phyloP scores from a whole-genome alignment of 1,140 invertebrate species.

The Heliconius nattereri region DNA sequence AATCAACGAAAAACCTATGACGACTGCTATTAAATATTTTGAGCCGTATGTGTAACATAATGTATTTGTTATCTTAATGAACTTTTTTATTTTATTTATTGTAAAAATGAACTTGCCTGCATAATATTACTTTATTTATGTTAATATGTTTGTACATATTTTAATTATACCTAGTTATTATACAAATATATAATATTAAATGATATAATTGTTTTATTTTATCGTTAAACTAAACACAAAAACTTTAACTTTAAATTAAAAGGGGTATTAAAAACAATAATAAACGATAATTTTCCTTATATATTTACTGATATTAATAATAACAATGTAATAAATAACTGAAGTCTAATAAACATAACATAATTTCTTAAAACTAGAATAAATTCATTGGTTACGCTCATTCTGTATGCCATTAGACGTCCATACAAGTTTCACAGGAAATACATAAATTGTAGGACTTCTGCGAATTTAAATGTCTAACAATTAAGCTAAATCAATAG shows the following conservation, averaged over 20 bases:
- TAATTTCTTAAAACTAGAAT: neutral
- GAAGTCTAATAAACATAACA: neutral
- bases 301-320: neutral
- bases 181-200: slow-evolving; percentile 39
- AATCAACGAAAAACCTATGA: slow-evolving; percentile 79
- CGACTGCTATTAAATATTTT: slow-evolving; percentile 81
- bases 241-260: no score
- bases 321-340: neutral
- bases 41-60: slow-evolving; percentile 77
- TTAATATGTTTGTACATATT: slow-evolving; percentile 69
- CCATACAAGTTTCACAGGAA: neutral
- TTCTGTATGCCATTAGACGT: neutral
- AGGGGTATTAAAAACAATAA: neutral
- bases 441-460: neutral
- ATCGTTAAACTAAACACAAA: neutral
- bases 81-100: slow-evolving; percentile 76
- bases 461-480: neutral
- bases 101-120: slow-evolving; percentile 77
- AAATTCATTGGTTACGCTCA: neutral
- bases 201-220: slow-evolving; percentile 31
- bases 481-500: neutral
- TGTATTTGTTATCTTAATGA: slow-evolving; percentile 46
- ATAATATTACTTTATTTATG: slow-evolving; percentile 77
- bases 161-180: slow-evolving; percentile 44
- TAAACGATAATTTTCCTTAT: neutral